Evolutionary conservation across 1,140 invertebrate species (phyloP).

Genomic region (Ostrea denselamellosa): DNA sequence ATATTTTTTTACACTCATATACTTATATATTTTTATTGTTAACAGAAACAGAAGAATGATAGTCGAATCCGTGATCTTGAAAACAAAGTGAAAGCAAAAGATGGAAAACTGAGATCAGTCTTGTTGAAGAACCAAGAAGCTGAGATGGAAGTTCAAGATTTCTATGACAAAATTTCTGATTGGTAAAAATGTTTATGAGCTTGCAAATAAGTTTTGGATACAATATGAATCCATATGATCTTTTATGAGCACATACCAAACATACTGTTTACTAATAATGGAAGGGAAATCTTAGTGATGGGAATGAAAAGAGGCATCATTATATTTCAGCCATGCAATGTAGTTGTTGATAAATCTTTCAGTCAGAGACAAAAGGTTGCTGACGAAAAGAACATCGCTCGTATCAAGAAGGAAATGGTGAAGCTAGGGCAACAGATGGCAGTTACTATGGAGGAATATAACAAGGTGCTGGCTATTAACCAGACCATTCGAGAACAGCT

Average conservation of each 20-base stretch:
- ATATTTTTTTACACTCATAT: background rate
- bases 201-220: background rate
- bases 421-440: conserved; percentile 65
- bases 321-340: background rate
- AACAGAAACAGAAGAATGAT: conserved; percentile 66
- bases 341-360: conserved; percentile 26
- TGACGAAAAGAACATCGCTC: conserved; percentile 73
- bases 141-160: conserved; percentile 74
- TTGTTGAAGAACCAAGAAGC: conserved; percentile 68
- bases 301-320: background rate
- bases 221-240: too few relatives aligned
- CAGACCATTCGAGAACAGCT: conserved; percentile 68
- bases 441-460: conserved; percentile 71
- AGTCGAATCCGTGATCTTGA: conserved; percentile 60
- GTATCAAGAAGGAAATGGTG: conserved; percentile 71
- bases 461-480: conserved; percentile 63
- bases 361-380: conserved; percentile 72
- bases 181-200: conserved; percentile 61
- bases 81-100: conserved; percentile 54
- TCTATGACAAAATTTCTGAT: conserved; percentile 68
- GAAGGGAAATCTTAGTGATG: background rate
- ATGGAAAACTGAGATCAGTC: conserved; percentile 60
- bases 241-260: too few relatives aligned
- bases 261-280: background rate
- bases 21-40: background rate